Evolutionary conservation across 2,113 vertebrate species (phyloP).

Genomic region (Apodemus speciosus): DNA sequence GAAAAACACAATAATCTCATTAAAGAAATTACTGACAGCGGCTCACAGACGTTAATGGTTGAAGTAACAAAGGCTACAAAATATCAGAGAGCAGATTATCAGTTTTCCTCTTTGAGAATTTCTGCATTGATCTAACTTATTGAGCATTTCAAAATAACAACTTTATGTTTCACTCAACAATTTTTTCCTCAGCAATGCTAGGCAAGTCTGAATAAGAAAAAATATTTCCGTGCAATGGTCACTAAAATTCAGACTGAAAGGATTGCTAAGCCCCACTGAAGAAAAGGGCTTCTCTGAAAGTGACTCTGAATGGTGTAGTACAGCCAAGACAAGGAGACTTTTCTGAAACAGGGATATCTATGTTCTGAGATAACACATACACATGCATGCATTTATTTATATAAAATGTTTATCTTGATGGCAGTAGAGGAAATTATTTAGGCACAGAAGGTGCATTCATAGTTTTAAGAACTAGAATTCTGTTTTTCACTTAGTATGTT

Average conservation of each 20-base stretch:
- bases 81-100: conserved; percentile 91
- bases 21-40: conserved; percentile 95
- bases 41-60: conserved; percentile 94
- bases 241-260: conserved; percentile 79
- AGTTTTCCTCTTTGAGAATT: conserved; percentile 81
- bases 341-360: conserved; percentile 62
- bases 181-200: conserved; percentile 77
- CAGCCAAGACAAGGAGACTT: conserved; percentile 67
- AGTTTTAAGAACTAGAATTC: conserved; percentile 32
- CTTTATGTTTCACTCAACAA: conserved; percentile 80
- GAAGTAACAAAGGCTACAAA: conserved; percentile 91
- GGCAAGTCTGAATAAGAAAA: conserved; percentile 78
- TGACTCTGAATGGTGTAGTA: background rate
- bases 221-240: conserved; percentile 74
- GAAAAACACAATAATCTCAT: conserved; percentile 93
- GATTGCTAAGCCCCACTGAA: conserved; percentile 64
- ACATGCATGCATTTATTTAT: conserved; percentile 61
- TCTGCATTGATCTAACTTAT: conserved; percentile 86
- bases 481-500: too few species aligned
- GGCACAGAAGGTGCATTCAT: background rate
- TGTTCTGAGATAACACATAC: conserved; percentile 46
- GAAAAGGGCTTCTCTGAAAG: conserved; percentile 60
- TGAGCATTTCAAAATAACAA: conserved; percentile 83
- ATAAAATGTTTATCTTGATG: conserved; percentile 67
- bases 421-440: conserved; percentile 21